phyloP scores from a whole-genome alignment of 2,888 invertebrate genomes.

The Myathropa florea region DNA sequence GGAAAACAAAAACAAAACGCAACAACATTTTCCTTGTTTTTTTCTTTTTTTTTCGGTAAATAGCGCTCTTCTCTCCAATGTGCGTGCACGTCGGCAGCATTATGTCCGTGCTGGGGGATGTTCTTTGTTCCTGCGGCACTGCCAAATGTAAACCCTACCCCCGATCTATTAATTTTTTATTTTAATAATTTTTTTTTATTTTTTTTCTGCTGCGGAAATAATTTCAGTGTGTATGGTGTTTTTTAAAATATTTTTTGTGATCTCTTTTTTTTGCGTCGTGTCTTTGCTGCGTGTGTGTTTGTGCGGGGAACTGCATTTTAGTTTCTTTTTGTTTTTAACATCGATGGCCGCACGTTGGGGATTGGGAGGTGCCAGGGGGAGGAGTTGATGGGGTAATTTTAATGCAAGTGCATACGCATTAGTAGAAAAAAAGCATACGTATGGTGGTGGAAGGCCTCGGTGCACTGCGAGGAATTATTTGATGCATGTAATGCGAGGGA shows the following conservation, averaged over 20 bases:
- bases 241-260: slow-evolving; percentile 39
- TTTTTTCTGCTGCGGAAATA: slow-evolving; percentile 64
- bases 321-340: slow-evolving; percentile 65
- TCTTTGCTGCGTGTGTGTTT: slow-evolving; percentile 28
- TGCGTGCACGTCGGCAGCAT: slow-evolving; percentile 60
- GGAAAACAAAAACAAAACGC: slow-evolving; percentile 32
- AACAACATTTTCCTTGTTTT: slow-evolving; percentile 13
- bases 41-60: slow-evolving; percentile 48
- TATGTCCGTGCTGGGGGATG: slow-evolving; percentile 55
- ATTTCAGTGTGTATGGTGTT: slow-evolving; percentile 59
- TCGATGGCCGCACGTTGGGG: slow-evolving; percentile 62
- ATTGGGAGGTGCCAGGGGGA: slow-evolving; percentile 1
- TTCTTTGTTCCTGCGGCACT: slow-evolving; percentile 66
- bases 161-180: slow-evolving; percentile 70
- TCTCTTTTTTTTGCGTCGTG: slow-evolving; percentile 12
- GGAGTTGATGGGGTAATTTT: slow-evolving; percentile 52
- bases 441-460: slow-evolving; percentile 7
- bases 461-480: slow-evolving; percentile 41
- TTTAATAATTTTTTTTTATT: slow-evolving; percentile 55
- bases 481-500: neutral
- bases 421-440: slow-evolving; percentile 56
- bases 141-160: slow-evolving; percentile 69
- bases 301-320: slow-evolving; percentile 20
- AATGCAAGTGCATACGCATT: slow-evolving; percentile 70
- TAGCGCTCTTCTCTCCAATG: slow-evolving; percentile 68